Evolutionary conservation across 2,113 vertebrate species (phyloP), one percentile per base, ranked within the genome.

Genomic region (Aix galericulata): DNA sequence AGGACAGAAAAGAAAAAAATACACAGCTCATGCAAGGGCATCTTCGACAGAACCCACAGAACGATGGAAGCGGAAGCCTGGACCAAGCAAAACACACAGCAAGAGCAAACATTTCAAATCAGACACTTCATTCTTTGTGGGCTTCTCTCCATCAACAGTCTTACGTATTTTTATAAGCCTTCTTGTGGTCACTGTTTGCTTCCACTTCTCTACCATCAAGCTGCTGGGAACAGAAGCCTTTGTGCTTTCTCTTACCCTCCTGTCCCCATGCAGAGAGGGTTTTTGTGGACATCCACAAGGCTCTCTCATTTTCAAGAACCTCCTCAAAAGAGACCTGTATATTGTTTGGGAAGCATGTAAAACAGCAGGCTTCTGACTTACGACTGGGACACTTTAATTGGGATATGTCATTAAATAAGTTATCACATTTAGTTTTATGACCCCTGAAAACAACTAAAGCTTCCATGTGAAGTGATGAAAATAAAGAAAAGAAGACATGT

Each of bases 191-290:
- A n/a, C 46, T 66, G 60, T 40, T 74, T 46, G 40, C 52, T 67
- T 72, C 26, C 25, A 42, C 36, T 83, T 31, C 72, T 73, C 66
- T 91, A 18, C 8, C 52, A 66, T 13, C 21, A 72, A 95, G 85
- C 75, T 74, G 34, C 67, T 71, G 2, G 9, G 7, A 95, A 92
- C 59, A 94, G 86, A 93, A 91, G 86, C 52, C 73, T 91, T 88
- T 90, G 68, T 85, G 31, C 68, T 74, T 44, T 11, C 32, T 27
- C 46, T 94, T 18, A 76, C 26, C 58, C 38, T 40, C 40, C 69
- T 60, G 53, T 40, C 55, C 80, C 66, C 26, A 72, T 71, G 88
- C 36, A 75, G 55, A 60, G 63, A 31, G 64, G 56, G 69, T 62
- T n/a, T 83, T 40, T 53, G 11, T 2, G 21, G 87, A 34, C 15